phyloP scores from a whole-genome alignment of 2,888 invertebrate species.

The Xanthia icteritia region DNA sequence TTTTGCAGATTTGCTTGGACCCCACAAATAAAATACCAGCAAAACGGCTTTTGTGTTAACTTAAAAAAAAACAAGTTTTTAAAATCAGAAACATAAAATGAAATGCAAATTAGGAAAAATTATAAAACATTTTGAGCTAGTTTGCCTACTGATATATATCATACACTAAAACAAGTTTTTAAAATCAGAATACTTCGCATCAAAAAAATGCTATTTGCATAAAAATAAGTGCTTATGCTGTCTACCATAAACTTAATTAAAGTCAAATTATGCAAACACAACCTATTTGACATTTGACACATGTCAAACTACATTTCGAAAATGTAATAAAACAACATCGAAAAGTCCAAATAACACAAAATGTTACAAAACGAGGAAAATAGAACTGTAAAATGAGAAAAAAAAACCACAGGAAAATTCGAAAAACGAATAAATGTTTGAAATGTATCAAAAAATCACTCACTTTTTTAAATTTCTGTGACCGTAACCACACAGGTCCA shows the following conservation, averaged over 20 bases:
- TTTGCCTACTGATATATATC: conserved; percentile 9
- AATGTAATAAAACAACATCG: conserved; percentile 32
- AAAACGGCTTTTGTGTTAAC: conserved; percentile 9
- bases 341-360: conserved; percentile 13
- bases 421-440: conserved; percentile 1
- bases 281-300: conserved; percentile 54
- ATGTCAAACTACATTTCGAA: conserved; percentile 42
- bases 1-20: too few species aligned
- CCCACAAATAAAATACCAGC: background rate
- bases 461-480: conserved; percentile 68
- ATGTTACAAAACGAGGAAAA: background rate
- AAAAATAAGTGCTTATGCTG: background rate
- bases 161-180: conserved; percentile 28
- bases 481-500: conserved; percentile 64
- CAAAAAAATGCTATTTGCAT: background rate
- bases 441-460: conserved; percentile 58
- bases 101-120: conserved; percentile 26
- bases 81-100: background rate
- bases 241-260: background rate
- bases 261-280: conserved; percentile 23
- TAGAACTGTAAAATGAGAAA: background rate
- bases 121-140: conserved; percentile 3
- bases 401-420: background rate
- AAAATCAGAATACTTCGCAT: background rate
- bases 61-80: background rate